Evolutionary conservation across 92 coral and sea anemone species (phyloP), one percentile per base, ranked within the genome.

Genomic region (Micromussa lordhowensis): DNA sequence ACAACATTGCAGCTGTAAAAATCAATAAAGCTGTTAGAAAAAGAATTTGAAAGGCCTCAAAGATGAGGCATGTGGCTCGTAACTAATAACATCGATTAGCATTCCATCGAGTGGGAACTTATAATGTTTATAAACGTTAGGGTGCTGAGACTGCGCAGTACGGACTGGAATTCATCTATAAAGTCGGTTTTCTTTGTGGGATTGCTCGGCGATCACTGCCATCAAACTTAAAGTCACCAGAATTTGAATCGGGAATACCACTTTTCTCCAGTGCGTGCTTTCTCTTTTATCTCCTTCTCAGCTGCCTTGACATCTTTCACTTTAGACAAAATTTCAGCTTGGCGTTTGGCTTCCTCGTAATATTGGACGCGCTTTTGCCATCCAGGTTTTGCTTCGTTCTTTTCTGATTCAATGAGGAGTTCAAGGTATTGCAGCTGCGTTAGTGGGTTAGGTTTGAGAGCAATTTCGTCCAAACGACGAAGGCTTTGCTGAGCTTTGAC

Each of bases 371-470:
- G 88, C n/a, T 82, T 75, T 19, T 24, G 28, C 68, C 74, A 90
- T 1, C 89, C 90, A 18, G 75, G 63, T 54, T 85, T 85, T 1
- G 86, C 93, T 30, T 85, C 82, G 22, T 48, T 54, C 75, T 90
- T 55, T 13, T 85, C 93, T 1, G 90, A 70, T 48, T 85, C 34
- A 21, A 90, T 90, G 76, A 90, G 34, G 2, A 90, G 68, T n/a
- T 90, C 90, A 72, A 90, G 81, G 58, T 90, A 80, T 18, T 90
- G 64, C 19, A 90, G 71, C 2, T 80, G 82, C 15, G 90, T 44
- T 31, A 90, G 75, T 18, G 93, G 90, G 75, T 79, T 80, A 24
- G 89, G 93, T 32, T 66, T 85, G 18, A 90, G 79, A 8, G 93
- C 89, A 35, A 90, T 90, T 34, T 85, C 88, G 5, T 84, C 85